phyloP scores from a whole-genome alignment of 2,113 vertebrate genomes.

The Rutilus rutilus region DNA sequence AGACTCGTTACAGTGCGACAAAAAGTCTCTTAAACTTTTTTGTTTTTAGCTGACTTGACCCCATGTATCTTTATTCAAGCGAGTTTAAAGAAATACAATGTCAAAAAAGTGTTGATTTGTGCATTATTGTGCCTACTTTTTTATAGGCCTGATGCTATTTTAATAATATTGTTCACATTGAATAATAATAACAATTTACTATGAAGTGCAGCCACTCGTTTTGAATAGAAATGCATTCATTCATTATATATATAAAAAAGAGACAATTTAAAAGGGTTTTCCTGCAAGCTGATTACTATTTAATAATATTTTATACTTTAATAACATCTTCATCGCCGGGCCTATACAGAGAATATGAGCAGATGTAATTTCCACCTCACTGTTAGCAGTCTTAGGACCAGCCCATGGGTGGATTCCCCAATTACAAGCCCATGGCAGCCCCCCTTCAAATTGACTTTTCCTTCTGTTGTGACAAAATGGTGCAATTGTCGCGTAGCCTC shows the following conservation, averaged over 20 bases:
- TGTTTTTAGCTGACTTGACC: conserved; percentile 53
- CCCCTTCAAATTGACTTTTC: conserved; percentile 35
- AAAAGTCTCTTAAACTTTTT: conserved; percentile 72
- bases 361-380: conserved; percentile 43
- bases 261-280: background rate
- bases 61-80: conserved; percentile 1
- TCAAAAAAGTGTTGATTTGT: background rate
- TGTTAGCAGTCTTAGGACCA: conserved; percentile 29
- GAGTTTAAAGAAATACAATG: background rate
- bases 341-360: background rate
- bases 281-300: background rate
- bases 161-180: background rate
- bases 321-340: background rate
- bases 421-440: conserved; percentile 42
- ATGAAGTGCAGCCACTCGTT: background rate
- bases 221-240: background rate
- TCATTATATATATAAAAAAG: background rate
- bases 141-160: no score
- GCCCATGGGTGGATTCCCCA: conserved; percentile 42
- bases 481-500: conserved; percentile 12
- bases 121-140: background rate
- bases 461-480: conserved; percentile 38
- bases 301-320: background rate
- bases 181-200: conserved; percentile 11
- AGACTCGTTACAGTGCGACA: conserved; percentile 78